Conservation (phyloP, 2,113 vertebrate genomes). For the Rhea americana region DNA sequence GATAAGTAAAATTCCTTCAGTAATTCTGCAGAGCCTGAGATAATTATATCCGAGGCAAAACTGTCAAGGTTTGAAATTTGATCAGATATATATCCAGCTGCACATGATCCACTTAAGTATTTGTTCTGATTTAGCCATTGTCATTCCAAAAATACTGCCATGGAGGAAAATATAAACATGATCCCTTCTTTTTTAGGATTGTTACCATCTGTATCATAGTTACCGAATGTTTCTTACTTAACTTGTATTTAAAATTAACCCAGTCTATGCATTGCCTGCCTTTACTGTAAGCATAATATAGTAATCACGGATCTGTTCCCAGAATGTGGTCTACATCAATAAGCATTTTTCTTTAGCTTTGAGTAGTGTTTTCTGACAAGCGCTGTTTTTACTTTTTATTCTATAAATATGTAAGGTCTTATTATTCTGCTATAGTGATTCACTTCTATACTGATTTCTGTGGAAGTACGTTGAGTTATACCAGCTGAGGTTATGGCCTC, state of each 20-base stretch:
- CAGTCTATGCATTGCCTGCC: slow-evolving; percentile 19
- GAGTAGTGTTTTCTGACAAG: slow-evolving; percentile 45
- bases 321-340: slow-evolving; percentile 32
- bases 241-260: slow-evolving; percentile 50
- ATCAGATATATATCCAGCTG: slow-evolving; percentile 35
- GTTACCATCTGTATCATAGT: slow-evolving; percentile 53
- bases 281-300: slow-evolving; percentile 45
- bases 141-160: slow-evolving; percentile 59
- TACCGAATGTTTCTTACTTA: slow-evolving; percentile 56
- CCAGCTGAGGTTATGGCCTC: slow-evolving; percentile 35
- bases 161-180: slow-evolving; percentile 65
- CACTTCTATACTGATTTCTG: slow-evolving; percentile 34
- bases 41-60: slow-evolving; percentile 48
- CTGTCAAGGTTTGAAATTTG: slow-evolving; percentile 39
- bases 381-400: slow-evolving; percentile 37
- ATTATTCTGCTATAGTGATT: slow-evolving; percentile 57
- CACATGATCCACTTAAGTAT: slow-evolving; percentile 29
- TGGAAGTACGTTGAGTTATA: slow-evolving; percentile 45
- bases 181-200: slow-evolving; percentile 59
- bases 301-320: slow-evolving; percentile 48
- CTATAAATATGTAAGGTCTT: slow-evolving; percentile 37
- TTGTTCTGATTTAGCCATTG: slow-evolving; percentile 64
- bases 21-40: not conserved
- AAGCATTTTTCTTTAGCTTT: slow-evolving; percentile 53
- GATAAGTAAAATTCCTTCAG: slow-evolving; percentile 18